Conservation (phyloP, 2,797 vertebrate species). For the Eulemur albifrons region DNA sequence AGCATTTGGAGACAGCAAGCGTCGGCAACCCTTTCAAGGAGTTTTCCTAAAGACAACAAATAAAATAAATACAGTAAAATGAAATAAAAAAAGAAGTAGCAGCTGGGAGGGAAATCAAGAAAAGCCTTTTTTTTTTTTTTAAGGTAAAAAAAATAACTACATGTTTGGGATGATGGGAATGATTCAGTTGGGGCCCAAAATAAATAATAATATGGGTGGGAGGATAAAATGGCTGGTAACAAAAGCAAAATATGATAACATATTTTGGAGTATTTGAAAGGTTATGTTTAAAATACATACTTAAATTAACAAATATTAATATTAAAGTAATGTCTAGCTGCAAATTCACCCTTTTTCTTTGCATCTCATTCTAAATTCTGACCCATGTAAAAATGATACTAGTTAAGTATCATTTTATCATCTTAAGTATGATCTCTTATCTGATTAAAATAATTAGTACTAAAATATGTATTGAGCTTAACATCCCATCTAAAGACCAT, state of each 20-base stretch:
- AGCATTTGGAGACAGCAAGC: not conserved
- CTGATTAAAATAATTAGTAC: conserved; percentile 24
- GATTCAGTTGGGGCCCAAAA: not conserved
- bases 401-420: not conserved
- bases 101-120: not conserved
- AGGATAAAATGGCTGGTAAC: not conserved
- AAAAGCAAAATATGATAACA: not conserved
- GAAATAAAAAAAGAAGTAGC: not conserved
- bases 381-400: not conserved
- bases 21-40: not conserved
- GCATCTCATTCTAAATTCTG: not conserved
- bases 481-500: not conserved
- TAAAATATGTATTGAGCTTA: not conserved
- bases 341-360: not conserved
- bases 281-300: not conserved
- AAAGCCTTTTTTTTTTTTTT: not conserved
- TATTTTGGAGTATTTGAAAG: not conserved
- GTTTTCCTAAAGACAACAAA: not conserved
- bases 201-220: not conserved
- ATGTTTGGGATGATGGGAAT: not conserved
- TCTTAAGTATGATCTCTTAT: not conserved
- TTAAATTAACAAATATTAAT: not conserved
- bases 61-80: not conserved
- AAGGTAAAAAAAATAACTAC: not conserved
- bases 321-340: not conserved